Percentiles rank a stretch among this genome's conserved stretches.
Evolutionary conservation across 2,888 invertebrate species (phyloP).

Genomic region (Machimus atricapillus): DNA sequence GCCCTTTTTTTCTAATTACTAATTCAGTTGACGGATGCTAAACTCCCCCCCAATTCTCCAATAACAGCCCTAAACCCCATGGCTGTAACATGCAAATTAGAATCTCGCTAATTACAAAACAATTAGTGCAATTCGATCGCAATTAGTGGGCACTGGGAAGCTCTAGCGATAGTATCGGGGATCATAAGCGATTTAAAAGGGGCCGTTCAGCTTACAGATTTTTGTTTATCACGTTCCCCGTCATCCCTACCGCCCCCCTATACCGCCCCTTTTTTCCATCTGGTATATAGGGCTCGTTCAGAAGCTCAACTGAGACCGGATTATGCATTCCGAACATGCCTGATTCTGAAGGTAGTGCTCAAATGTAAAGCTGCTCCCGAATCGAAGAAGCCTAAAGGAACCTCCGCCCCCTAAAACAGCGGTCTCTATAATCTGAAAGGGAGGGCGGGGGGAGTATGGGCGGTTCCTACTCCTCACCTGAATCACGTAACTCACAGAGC

Average conservation of each 20-base stretch:
- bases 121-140: constrained; percentile 11
- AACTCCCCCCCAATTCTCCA: background rate
- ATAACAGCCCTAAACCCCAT: background rate
- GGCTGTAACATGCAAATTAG: constrained; percentile 1
- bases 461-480: background rate
- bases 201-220: background rate
- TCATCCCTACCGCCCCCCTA: background rate
- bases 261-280: background rate
- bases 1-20: background rate
- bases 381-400: background rate
- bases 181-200: background rate
- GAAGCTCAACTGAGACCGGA: background rate
- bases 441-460: background rate
- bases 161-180: background rate
- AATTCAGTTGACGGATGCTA: background rate
- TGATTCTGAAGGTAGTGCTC: background rate
- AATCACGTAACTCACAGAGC: constrained; percentile 22
- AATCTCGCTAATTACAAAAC: constrained; percentile 1
- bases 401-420: background rate
- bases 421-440: background rate
- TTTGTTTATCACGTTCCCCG: background rate
- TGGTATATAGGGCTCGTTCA: background rate
- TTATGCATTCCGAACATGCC: constrained; percentile 4
- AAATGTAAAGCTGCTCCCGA: background rate
- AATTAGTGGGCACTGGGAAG: background rate